Evolutionary conservation across 2,888 invertebrate genomes (phyloP), one percentile per base, ranked within the genome.

Genomic region (Drepanosiphum platanoidis): DNA sequence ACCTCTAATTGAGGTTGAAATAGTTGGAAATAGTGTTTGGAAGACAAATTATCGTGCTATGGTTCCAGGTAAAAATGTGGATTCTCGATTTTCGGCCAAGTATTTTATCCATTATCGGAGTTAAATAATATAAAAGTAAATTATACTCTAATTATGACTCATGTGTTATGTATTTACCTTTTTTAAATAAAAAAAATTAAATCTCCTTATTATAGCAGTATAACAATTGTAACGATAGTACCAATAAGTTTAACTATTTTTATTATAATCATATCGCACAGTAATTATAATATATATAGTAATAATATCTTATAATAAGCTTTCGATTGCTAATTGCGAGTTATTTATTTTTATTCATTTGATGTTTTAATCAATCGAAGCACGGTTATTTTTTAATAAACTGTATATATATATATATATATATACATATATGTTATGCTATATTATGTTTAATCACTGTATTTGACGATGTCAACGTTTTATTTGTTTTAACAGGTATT

Each of bases 1-100:
- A 22, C 68, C 22, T 68, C 18, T 68, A 68, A 68, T 68, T 68
- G 36, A 68, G 68, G 34, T 68, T 68, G 18, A 64, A 64, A 64
- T 64, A 64, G 27, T n/a, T n/a, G n/a, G n/a, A n/a, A n/a, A n/a
- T n/a, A n/a, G 11, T 61, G 34, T 68, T 68, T 34, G 34, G 36
- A 68, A 68, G 34, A 68, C 34, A 68, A 68, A 68, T 68, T 68
- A 22, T 36, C 36, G n/a, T 64, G 11, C 61, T 27, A 64, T 1
- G 61, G 22, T 34, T 68, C 9, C 68, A 68, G 68, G 68, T 68
- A 68, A 68, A 68, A 68, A 34, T 34, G 68, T 34, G 66, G 4
- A 34, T 34, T 34, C 68, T 18, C 22, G 68, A 68, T 68, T 34
- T 18, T 36, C 34, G 68, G 15, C 5, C 27, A 18, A 34, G 68